Conservation (phyloP, 2,113 vertebrate species). For the Notothenia rossii region DNA sequence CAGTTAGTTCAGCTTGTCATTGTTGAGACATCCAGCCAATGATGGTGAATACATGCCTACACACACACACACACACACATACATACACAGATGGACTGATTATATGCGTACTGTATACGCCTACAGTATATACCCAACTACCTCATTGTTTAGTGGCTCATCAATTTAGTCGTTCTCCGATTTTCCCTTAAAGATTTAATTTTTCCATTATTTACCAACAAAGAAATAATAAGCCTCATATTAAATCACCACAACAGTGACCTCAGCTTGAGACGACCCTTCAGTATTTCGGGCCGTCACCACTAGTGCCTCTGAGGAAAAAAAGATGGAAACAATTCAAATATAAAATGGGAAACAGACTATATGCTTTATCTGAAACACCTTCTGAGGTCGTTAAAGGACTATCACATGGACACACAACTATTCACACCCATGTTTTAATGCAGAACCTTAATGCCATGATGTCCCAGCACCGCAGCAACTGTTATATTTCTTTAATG, state of each 20-base stretch:
- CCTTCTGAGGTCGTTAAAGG: background rate
- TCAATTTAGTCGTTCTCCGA: background rate
- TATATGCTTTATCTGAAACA: background rate
- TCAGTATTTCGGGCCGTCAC: background rate
- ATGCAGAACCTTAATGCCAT: background rate
- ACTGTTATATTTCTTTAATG: slow-evolving; percentile 1
- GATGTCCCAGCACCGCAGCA: background rate
- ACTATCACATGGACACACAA: background rate
- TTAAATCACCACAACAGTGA: background rate
- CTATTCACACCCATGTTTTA: background rate
- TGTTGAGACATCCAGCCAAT: slow-evolving; percentile 48
- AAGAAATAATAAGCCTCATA: background rate
- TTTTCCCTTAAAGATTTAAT: slow-evolving; percentile 10
- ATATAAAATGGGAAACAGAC: background rate
- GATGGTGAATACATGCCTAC: slow-evolving; percentile 40
- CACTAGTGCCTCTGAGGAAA: background rate
- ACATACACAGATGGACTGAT: slow-evolving; percentile 2
- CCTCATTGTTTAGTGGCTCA: slow-evolving; percentile 29
- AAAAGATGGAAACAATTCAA: background rate
- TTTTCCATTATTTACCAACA: background rate
- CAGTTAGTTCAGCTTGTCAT: slow-evolving; percentile 59
- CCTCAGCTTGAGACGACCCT: background rate
- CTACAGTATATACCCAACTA: slow-evolving; percentile 2
- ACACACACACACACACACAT: slow-evolving; percentile 1
- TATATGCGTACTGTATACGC: slow-evolving; percentile 22